These are phyloP conservation scores for Chelon auratus DNA, from an alignment of 2,797 vertebrate species.

Conservation along the genomic window DNA sequence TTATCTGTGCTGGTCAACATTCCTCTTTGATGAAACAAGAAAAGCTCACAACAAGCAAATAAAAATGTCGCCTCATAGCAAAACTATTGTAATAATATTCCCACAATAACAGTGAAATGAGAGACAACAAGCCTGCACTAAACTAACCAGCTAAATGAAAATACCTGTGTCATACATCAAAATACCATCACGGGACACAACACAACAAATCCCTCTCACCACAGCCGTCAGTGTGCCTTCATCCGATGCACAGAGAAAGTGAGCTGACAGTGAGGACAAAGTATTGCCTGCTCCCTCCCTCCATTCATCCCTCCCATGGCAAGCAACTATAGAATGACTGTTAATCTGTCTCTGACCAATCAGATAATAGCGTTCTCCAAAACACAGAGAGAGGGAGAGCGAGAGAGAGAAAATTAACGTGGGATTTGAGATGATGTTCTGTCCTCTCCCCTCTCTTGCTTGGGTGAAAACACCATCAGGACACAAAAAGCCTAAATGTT, in stretches of 20 bases:
- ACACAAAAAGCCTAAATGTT: constrained; percentile 26
- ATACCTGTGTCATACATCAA: neutral
- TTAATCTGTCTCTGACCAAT: constrained; percentile 75
- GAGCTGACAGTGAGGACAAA: constrained; percentile 59
- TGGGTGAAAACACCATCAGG: constrained; percentile 60
- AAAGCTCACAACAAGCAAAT: constrained; percentile 2
- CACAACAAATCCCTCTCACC: constrained; percentile 65
- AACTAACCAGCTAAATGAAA: constrained; percentile 10
- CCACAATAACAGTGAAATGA: neutral
- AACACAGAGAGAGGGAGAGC: constrained; percentile 17
- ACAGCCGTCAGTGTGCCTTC: constrained; percentile 40
- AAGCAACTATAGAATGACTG: constrained; percentile 61
- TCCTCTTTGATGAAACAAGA: neutral
- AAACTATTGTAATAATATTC: constrained; percentile 15
- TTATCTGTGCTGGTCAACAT: neutral
- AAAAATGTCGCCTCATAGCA: neutral
- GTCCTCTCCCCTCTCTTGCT: constrained; percentile 24
- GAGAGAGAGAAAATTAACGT: constrained; percentile 10
- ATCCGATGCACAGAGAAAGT: constrained; percentile 56
- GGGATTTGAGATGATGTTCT: constrained; percentile 45
- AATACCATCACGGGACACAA: constrained; percentile 11
- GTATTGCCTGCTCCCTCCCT: constrained; percentile 44
- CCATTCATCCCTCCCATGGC: constrained; percentile 39
- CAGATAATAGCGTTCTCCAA: constrained; percentile 32
- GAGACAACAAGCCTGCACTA: neutral